Evolutionary conservation across 2,888 invertebrate genomes (phyloP).

Genomic region (Tillus elongatus): DNA sequence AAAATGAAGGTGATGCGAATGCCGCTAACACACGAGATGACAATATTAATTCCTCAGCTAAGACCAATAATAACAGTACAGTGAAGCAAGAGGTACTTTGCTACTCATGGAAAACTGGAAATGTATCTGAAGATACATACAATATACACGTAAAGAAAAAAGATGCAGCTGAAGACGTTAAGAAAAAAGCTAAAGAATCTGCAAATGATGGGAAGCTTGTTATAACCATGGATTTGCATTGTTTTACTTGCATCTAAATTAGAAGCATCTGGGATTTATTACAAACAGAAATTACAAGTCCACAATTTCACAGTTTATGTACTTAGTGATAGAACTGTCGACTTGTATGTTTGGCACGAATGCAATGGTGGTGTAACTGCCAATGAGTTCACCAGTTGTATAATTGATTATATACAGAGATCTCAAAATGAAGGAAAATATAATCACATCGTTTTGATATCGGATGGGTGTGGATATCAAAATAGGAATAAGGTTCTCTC

Average conservation of each 20-base stretch:
- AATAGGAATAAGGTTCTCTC: conserved; percentile 2
- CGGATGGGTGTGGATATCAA: conserved; percentile 2
- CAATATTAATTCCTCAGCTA: background rate
- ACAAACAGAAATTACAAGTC: conserved; percentile 1
- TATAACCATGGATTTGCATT: conserved; percentile 1
- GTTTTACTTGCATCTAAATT: conserved; percentile 2
- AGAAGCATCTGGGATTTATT: conserved; percentile 2
- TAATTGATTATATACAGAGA: conserved; percentile 1
- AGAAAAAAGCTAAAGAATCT: conserved; percentile 1
- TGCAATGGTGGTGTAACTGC: conserved; percentile 1
- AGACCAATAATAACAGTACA: background rate
- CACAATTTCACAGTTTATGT: conserved; percentile 2
- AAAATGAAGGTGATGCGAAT: background rate
- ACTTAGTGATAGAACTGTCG: conserved; percentile 2
- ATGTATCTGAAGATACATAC: conserved; percentile 2
- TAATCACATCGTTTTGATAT: conserved; percentile 1
- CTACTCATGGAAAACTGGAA: conserved; percentile 2
- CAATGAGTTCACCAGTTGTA: conserved; percentile 1
- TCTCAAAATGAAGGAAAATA: conserved; percentile 3
- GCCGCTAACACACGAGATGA: conserved; percentile 4
- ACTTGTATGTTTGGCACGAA: conserved; percentile 3
- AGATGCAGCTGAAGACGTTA: conserved; percentile 2
- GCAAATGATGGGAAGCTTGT: conserved; percentile 2
- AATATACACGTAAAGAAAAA: background rate
- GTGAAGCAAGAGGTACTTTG: background rate